Evolutionary conservation across 2,888 invertebrate species (phyloP).

Genomic region (Melangyna quadrimaculata): DNA sequence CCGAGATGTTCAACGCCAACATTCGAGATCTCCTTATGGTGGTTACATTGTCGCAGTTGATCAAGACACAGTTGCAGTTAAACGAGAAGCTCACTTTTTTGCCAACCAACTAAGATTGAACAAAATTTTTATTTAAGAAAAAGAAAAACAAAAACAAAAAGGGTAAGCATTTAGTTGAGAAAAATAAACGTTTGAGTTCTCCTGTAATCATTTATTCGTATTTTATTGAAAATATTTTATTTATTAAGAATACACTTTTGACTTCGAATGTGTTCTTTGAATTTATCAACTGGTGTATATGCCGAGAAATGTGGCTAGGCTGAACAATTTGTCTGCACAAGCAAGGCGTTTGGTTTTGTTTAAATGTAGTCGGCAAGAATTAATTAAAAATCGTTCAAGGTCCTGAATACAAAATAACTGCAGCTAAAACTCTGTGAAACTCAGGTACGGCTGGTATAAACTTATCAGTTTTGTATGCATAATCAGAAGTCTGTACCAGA

Average conservation of each 20-base stretch:
- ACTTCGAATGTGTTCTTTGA: not conserved
- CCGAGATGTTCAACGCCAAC: conserved; percentile 96
- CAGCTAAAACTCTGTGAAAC: too few relatives aligned
- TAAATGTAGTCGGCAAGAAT: too few relatives aligned
- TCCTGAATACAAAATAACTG: too few relatives aligned
- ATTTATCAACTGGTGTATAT: too few relatives aligned
- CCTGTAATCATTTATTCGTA: not conserved
- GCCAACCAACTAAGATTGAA: conserved; percentile 84
- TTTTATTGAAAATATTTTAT: not conserved
- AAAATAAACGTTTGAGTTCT: conserved; percentile 54
- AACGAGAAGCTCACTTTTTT: conserved; percentile 97
- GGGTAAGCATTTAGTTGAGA: conserved; percentile 11
- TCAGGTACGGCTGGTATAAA: too few relatives aligned
- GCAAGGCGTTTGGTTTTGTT: too few relatives aligned
- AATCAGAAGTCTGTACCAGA: too few relatives aligned
- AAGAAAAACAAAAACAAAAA: not conserved
- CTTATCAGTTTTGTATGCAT: too few relatives aligned
- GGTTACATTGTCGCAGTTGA: conserved; percentile 96
- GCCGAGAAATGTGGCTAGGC: too few relatives aligned
- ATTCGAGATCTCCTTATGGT: conserved; percentile 99
- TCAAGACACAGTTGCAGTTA: conserved; percentile 96
- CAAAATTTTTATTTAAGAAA: conserved; percentile 47
- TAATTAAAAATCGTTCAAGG: too few relatives aligned
- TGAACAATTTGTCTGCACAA: too few relatives aligned
- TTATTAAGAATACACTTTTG: too few relatives aligned